Percentiles rank a stretch among this genome's conserved stretches.
Conservation (phyloP, 2,113 vertebrate genomes). For the Chiloscyllium plagiosum region DNA sequence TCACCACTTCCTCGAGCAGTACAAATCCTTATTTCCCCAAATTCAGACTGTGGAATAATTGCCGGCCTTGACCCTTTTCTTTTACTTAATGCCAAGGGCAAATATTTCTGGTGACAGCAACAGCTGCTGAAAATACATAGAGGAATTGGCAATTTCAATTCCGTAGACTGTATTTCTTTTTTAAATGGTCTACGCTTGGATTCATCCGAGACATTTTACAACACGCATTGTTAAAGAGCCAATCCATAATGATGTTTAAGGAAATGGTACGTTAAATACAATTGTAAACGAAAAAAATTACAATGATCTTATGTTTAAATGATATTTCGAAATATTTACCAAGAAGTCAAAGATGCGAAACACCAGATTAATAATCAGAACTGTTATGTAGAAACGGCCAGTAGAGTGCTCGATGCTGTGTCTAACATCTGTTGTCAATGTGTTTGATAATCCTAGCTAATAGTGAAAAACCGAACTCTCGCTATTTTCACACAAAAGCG, state of each 20-base stretch:
- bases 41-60: slow-evolving; percentile 31
- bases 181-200: slow-evolving; percentile 26
- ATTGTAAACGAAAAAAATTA: background rate
- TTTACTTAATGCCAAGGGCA: slow-evolving; percentile 29
- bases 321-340: background rate
- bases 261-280: background rate
- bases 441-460: background rate
- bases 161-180: background rate
- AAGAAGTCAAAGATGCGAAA: background rate
- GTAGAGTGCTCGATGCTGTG: background rate
- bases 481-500: background rate
- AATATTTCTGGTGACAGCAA: slow-evolving; percentile 35
- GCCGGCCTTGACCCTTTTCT: background rate
- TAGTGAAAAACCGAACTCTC: background rate
- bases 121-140: slow-evolving; percentile 25
- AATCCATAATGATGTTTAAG: slow-evolving; percentile 6
- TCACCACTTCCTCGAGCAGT: background rate
- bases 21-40: slow-evolving; percentile 18
- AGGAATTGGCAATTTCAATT: slow-evolving; percentile 16
- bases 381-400: background rate
- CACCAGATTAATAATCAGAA: background rate
- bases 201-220: slow-evolving; percentile 11
- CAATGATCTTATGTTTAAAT: background rate
- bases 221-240: background rate
- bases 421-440: background rate